phyloP scores from a whole-genome alignment of 2,888 invertebrate species.

The Byasa hedistus region DNA sequence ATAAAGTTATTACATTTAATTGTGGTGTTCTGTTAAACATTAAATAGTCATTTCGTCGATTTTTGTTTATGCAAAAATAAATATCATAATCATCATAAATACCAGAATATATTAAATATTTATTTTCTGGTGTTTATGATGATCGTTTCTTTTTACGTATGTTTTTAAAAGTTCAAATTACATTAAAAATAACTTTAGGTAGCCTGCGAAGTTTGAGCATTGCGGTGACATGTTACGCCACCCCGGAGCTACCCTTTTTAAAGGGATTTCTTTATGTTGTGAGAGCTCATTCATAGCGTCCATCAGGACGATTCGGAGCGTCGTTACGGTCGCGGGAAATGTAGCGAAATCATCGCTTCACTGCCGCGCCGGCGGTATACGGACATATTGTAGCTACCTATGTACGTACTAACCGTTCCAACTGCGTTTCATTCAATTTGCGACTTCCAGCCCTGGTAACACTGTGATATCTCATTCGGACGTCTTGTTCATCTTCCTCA shows the following conservation, averaged over 20 bases:
- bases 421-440: conserved; percentile 63
- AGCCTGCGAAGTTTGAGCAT: conserved; percentile 38
- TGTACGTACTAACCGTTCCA: conserved; percentile 42
- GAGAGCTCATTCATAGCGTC: conserved; percentile 82
- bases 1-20: too few relatives aligned
- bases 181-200: neutral
- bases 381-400: conserved; percentile 72
- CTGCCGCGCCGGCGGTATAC: conserved; percentile 57
- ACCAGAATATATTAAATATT: too few relatives aligned
- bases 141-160: too few relatives aligned
- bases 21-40: too few relatives aligned
- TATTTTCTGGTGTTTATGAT: too few relatives aligned
- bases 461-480: conserved; percentile 15
- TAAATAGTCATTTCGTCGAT: too few relatives aligned
- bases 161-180: too few relatives aligned
- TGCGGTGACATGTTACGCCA: conserved; percentile 52
- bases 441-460: conserved; percentile 28
- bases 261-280: conserved; percentile 81
- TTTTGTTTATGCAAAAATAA: too few relatives aligned
- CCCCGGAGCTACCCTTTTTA: conserved; percentile 78
- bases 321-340: conserved; percentile 83
- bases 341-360: conserved; percentile 80
- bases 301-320: conserved; percentile 83
- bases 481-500: conserved; percentile 18
- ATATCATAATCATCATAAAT: too few relatives aligned